Percentiles rank a stretch among this genome's conserved stretches.
Conservation (phyloP, 2,888 invertebrate genomes). For the Nymphalis urticae region DNA sequence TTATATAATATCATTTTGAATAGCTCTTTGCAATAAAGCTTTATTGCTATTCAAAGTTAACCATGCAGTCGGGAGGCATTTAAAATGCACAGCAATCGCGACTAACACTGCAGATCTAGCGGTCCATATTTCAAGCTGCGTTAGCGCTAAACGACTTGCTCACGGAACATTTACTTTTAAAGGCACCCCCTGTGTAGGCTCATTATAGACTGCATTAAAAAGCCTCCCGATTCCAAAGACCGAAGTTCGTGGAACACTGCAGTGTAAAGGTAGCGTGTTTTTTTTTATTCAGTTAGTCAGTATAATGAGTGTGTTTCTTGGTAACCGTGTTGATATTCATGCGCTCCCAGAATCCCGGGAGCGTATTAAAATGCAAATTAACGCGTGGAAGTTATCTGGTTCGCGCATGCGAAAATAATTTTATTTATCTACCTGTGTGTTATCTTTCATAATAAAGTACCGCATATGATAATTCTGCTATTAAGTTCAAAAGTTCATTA, state of each 20-base stretch:
- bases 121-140: conserved; percentile 26
- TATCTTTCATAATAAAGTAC: conserved; percentile 4
- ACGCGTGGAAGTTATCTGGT: conserved; percentile 19
- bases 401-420: conserved; percentile 13
- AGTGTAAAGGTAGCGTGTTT: not conserved
- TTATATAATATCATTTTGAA: not conserved
- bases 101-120: conserved; percentile 15
- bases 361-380: conserved; percentile 26
- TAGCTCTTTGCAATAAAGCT: conserved; percentile 4
- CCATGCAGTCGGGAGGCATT: conserved; percentile 16
- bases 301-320: conserved; percentile 17
- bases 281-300: conserved; percentile 16
- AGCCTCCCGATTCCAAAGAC: conserved; percentile 15
- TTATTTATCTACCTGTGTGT: conserved; percentile 13
- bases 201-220: conserved; percentile 25
- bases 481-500: not conserved
- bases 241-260: conserved; percentile 14
- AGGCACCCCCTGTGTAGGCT: conserved; percentile 36
- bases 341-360: conserved; percentile 5
- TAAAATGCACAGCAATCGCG: conserved; percentile 18
- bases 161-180: conserved; percentile 52
- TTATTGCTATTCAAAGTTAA: conserved; percentile 15
- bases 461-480: not conserved
- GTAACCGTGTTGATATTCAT: conserved; percentile 17
- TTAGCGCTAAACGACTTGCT: conserved; percentile 32